phyloP scores from a whole-genome alignment of 2,797 vertebrate species.

The Garrulus glandarius region DNA sequence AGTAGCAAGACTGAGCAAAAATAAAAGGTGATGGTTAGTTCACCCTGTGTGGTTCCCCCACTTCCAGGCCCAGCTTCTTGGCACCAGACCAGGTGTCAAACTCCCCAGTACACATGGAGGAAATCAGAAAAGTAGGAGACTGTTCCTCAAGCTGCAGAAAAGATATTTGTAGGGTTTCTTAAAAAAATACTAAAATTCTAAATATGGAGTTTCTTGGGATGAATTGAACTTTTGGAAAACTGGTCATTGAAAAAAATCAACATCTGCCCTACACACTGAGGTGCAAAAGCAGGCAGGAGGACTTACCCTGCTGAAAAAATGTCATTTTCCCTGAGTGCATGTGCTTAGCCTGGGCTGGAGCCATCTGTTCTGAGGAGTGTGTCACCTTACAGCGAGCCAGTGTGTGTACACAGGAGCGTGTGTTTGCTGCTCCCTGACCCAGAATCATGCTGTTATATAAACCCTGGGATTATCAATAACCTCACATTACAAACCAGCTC shows the following conservation, averaged over 20 bases:
- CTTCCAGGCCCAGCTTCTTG: neutral
- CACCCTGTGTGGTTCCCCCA: neutral
- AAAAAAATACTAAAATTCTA: neutral
- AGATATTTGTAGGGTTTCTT: neutral
- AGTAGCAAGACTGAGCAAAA: neutral
- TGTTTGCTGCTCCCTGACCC: slow-evolving; percentile 63
- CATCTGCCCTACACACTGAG: neutral
- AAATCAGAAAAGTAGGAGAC: neutral
- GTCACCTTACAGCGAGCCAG: neutral
- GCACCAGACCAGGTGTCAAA: accelerated
- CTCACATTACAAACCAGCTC: slow-evolving; percentile 63
- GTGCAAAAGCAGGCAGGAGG: neutral
- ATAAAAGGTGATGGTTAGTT: neutral
- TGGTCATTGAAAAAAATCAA: neutral
- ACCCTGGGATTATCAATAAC: slow-evolving; percentile 68
- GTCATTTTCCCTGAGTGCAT: neutral
- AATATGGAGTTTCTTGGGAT: neutral
- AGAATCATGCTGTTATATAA: slow-evolving; percentile 66
- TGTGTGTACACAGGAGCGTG: neutral
- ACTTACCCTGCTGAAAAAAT: neutral
- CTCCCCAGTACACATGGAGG: neutral
- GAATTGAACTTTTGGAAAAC: neutral
- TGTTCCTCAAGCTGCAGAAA: neutral
- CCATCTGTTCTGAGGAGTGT: neutral
- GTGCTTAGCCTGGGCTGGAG: neutral